Conservation (phyloP, 2,888 invertebrate genomes). For the Andricus curvator region DNA sequence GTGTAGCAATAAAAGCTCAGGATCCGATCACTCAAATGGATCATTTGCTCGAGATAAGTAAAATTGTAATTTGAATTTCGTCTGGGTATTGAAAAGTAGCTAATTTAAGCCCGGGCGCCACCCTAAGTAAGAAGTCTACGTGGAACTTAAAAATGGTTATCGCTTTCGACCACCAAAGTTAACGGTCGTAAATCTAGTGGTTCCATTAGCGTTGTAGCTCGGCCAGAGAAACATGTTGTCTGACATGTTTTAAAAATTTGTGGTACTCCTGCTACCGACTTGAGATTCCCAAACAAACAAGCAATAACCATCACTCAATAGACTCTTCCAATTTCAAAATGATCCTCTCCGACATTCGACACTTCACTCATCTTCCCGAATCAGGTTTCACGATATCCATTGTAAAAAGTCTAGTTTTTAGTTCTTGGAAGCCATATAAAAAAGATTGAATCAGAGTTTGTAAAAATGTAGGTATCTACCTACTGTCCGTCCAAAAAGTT, state of each 20-base stretch:
- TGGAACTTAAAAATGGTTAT: slow-evolving; percentile 42
- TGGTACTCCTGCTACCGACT: background rate
- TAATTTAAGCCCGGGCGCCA: slow-evolving; percentile 9
- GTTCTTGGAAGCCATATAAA: too few species aligned
- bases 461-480: too few species aligned
- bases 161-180: slow-evolving; percentile 33
- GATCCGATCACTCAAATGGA: background rate
- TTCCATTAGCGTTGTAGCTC: slow-evolving; percentile 53
- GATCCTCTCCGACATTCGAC: slow-evolving; percentile 9
- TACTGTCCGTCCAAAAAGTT: too few species aligned
- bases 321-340: background rate
- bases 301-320: background rate
- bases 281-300: slow-evolving; percentile 8
- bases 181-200: slow-evolving; percentile 58
- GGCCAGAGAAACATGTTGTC: slow-evolving; percentile 21
- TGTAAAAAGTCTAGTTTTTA: background rate
- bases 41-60: slow-evolving; percentile 1
- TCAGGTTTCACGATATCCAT: background rate
- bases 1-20: background rate
- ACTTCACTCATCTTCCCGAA: background rate
- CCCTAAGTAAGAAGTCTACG: slow-evolving; percentile 14
- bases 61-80: background rate
- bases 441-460: too few species aligned
- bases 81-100: background rate
- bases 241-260: slow-evolving; percentile 29